Percentiles rank a stretch among this genome's conserved stretches.
Conservation (phyloP, 2,888 invertebrate genomes). For the Myathropa florea region DNA sequence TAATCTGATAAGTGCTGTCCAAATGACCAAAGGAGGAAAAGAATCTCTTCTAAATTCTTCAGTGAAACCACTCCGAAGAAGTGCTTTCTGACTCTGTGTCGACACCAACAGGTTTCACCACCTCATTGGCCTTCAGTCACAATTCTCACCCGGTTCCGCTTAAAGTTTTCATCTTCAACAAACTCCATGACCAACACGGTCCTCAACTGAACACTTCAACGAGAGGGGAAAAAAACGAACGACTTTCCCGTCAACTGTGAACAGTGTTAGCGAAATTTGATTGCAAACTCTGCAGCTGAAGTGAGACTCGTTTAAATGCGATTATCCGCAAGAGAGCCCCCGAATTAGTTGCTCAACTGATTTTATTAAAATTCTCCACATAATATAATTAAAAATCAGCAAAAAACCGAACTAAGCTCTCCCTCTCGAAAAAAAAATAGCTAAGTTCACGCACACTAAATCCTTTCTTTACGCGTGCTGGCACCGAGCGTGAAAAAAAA, state of each 20-base stretch:
- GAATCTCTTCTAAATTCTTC: too few species aligned
- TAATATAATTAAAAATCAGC: slow-evolving; percentile 28
- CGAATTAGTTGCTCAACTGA: not conserved
- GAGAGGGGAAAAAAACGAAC: not conserved
- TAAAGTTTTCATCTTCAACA: too few species aligned
- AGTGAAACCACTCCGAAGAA: too few species aligned
- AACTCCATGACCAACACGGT: not conserved
- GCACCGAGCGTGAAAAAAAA: not conserved
- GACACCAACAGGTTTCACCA: too few species aligned
- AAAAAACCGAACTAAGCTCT: not conserved
- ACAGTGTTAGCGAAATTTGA: not conserved
- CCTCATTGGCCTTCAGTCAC: too few species aligned
- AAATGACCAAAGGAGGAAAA: too few species aligned
- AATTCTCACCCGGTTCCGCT: too few species aligned
- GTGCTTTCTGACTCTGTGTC: too few species aligned
- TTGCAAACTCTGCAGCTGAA: not conserved
- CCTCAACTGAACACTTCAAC: not conserved
- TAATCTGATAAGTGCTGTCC: too few species aligned
- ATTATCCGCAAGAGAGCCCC: not conserved
- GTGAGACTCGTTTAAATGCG: not conserved
- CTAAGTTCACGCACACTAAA: not conserved
- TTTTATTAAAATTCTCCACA: slow-evolving; percentile 28
- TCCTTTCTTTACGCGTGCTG: not conserved
- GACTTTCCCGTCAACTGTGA: too few species aligned
- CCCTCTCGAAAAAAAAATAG: not conserved